Conservation (phyloP, 1,140 invertebrate species). For the Reticulitermes speratus region DNA sequence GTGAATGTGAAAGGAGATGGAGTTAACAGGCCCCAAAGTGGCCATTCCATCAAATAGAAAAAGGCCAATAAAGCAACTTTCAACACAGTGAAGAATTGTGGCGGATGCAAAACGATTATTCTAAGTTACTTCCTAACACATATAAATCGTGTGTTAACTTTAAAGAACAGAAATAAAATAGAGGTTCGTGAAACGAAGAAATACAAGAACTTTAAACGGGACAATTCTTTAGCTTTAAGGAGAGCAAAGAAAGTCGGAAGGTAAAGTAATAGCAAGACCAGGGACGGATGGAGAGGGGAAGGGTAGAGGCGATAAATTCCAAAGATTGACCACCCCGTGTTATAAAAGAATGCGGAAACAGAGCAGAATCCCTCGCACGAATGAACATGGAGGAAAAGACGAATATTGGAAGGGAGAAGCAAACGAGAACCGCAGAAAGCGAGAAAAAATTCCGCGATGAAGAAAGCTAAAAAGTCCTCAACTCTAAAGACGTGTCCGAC, state of each 20-base stretch:
- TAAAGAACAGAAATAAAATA: neutral
- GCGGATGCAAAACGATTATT: conserved; percentile 1
- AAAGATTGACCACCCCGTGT: conserved; percentile 8
- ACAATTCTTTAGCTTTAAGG: neutral
- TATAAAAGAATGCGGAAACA: conserved; percentile 25
- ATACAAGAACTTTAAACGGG: neutral
- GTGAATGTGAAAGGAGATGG: neutral
- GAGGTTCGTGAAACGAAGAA: neutral
- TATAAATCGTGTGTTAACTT: neutral
- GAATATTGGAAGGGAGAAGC: conserved; percentile 22
- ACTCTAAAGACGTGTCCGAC: neutral
- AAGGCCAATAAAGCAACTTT: conserved; percentile 1
- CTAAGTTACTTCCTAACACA: conserved; percentile 11
- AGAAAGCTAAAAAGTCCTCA: neutral
- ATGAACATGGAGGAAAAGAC: conserved; percentile 6
- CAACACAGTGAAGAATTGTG: neutral
- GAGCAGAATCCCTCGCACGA: neutral
- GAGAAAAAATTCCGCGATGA: neutral
- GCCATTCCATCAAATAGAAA: neutral
- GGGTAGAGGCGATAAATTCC: neutral
- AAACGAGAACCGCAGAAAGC: conserved; percentile 15
- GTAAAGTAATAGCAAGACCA: neutral
- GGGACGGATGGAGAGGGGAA: neutral
- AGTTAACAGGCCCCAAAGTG: neutral
- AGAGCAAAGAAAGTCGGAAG: neutral